Conservation (phyloP, 2,797 vertebrate genomes). For the Propithecus deckenii region DNA sequence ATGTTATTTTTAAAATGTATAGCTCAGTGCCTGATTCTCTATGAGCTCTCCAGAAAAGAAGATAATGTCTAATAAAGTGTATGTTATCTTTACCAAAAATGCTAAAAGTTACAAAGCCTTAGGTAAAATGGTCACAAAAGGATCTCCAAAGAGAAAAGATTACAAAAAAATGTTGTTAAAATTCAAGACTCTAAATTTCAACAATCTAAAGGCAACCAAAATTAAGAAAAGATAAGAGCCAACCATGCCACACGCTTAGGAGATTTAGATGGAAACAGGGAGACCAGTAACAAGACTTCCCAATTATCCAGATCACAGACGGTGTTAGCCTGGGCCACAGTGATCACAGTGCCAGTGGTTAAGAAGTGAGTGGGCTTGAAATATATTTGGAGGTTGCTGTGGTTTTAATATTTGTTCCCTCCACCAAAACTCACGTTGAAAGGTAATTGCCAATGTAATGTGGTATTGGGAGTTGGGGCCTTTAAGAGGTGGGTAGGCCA, state of each 20-base stretch:
- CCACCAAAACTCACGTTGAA: background rate
- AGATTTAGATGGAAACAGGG: background rate
- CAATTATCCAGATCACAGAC: background rate
- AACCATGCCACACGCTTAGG: background rate
- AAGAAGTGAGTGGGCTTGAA: background rate
- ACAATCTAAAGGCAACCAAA: background rate
- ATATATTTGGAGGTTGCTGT: background rate
- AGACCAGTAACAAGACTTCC: background rate
- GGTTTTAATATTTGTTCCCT: background rate
- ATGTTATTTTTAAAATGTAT: background rate
- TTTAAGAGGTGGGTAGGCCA: background rate
- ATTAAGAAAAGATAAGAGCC: background rate
- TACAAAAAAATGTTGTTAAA: background rate
- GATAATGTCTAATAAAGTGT: background rate
- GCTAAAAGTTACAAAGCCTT: background rate
- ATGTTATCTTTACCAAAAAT: background rate
- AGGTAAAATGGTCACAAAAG: background rate
- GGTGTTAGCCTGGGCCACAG: background rate
- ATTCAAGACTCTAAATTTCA: background rate
- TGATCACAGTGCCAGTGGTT: too few species aligned
- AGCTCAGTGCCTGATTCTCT: background rate
- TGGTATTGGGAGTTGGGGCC: rapidly evolving
- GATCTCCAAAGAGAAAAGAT: background rate
- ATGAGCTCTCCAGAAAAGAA: background rate
- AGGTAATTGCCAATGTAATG: background rate